Base-by-base conservation (phyloP, 92 coral and sea anemone genomes). In the Montipora capitata region DNA sequence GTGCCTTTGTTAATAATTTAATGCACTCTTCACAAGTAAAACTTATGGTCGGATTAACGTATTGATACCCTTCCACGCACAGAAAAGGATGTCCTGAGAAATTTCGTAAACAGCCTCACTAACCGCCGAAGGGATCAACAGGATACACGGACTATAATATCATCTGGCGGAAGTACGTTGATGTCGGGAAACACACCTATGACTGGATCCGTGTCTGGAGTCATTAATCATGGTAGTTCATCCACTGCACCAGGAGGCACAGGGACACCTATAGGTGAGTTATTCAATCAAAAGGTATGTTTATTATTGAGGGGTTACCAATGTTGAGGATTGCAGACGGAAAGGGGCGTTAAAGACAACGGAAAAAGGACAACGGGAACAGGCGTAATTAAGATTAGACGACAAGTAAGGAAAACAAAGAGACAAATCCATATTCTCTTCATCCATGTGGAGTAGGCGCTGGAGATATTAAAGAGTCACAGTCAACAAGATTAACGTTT, bases 151-250 rank as follows among this genome's bases (percentile, higher is more conserved):
- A 80, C 85, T 52, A 49, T 49, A 3, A 68, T 73, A 13, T 39
- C 68, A 3, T 62, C 63, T 16, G 66, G 85, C 52, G 85, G 85
- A 69, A 68, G 65, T 27, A 67, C 72, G 40, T 40, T 9, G 13
- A 54, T 77, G 10, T 72, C 79, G 2, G 72, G 73, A 11, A 49
- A 79, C 63, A 16, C 8, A 56, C 62, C 87, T 42, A 68, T 51
- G 10, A 68, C 77, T 3, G 79, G 79, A 10, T 83, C 87, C 20
- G 79, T 72, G 27, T 83, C 87, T 17, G 87, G 87, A 57, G 73
- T 78, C 1, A 44, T 83, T 71, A 71, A 59, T 27, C 35, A 27
- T 61, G 79, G 78, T 7, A 79, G 79, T 13, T 72, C 87, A 1
- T 13, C 79, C 27, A 62, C 79, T 43, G 20, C 72, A 42, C 44